phyloP scores from a whole-genome alignment of 2,797 vertebrate genomes.

The Sebastolobus altivelis region DNA sequence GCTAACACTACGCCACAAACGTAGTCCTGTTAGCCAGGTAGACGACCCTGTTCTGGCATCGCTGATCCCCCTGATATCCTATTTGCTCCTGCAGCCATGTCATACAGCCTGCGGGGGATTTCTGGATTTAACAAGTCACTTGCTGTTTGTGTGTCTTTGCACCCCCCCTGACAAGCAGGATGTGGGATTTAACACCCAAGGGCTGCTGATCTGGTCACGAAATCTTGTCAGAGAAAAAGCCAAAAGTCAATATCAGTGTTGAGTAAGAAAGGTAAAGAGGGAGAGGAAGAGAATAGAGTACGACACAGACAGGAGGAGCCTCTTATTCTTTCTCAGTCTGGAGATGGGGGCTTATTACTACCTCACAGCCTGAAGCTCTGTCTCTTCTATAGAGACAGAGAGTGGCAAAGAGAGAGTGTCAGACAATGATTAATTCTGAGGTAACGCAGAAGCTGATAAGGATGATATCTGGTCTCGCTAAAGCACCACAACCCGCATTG shows the following conservation, averaged over 20 bases:
- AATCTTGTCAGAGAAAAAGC: conserved; percentile 53
- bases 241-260: conserved; percentile 60
- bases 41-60: conserved; percentile 25
- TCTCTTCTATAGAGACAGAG: conserved; percentile 40
- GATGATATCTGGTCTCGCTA: conserved; percentile 21
- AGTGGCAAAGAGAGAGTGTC: conserved; percentile 40
- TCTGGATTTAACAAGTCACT: conserved; percentile 62
- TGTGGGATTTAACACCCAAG: conserved; percentile 58
- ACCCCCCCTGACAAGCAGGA: conserved; percentile 65
- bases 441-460: conserved; percentile 29
- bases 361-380: conserved; percentile 47
- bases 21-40: conserved; percentile 24
- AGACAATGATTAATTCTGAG: conserved; percentile 63
- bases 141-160: conserved; percentile 53
- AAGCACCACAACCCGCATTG: conserved; percentile 32
- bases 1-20: conserved; percentile 16
- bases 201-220: conserved; percentile 59
- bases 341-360: conserved; percentile 53
- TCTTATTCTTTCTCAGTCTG: conserved; percentile 34
- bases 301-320: conserved; percentile 13
- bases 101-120: conserved; percentile 52
- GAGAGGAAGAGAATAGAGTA: conserved; percentile 28
- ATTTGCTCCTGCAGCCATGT: conserved; percentile 38
- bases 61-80: conserved; percentile 35
- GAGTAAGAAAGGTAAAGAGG: conserved; percentile 35